A percentile compares a stretch with the other conserved stretches of the same genome.
Evolutionary conservation across 2,797 vertebrate genomes (phyloP).

Genomic region (Tokudaia muenninki): DNA sequence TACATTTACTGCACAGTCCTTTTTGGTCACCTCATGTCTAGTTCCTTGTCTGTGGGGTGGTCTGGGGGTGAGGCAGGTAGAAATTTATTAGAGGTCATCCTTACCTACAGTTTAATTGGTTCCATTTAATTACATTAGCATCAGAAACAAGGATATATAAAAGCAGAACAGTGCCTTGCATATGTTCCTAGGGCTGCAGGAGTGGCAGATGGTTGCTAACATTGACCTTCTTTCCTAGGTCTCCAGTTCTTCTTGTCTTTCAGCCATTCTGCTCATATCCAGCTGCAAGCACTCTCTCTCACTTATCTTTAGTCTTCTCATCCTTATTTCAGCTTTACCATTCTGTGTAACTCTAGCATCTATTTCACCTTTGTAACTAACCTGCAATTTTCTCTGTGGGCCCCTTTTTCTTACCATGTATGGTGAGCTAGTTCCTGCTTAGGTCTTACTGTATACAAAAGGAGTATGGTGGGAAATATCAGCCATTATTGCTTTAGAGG

Average conservation of each 20-base stretch:
- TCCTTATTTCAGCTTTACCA: not conserved
- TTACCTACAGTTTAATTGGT: not conserved
- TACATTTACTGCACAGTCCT: not conserved
- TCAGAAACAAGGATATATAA: not conserved
- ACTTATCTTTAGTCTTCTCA: not conserved
- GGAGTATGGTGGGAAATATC: not conserved
- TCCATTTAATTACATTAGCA: not conserved
- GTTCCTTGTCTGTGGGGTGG: not conserved
- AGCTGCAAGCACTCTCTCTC: not conserved
- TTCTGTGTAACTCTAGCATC: too few species aligned
- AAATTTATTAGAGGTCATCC: not conserved
- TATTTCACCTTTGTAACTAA: not conserved
- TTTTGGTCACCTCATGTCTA: not conserved
- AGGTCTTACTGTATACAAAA: not conserved
- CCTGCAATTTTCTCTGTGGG: not conserved
- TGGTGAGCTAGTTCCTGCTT: not conserved
- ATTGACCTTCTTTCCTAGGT: not conserved
- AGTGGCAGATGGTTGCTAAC: not conserved
- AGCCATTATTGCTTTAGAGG: not conserved
- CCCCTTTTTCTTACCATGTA: not conserved
- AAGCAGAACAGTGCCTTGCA: not conserved
- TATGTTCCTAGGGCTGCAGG: not conserved
- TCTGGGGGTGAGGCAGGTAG: not conserved
- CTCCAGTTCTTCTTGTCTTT: not conserved
- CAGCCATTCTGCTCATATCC: too few species aligned